Evolutionary conservation across 2,113 vertebrate genomes (phyloP), one percentile per base, ranked within the genome.

Genomic region (Microtus pennsylvanicus): DNA sequence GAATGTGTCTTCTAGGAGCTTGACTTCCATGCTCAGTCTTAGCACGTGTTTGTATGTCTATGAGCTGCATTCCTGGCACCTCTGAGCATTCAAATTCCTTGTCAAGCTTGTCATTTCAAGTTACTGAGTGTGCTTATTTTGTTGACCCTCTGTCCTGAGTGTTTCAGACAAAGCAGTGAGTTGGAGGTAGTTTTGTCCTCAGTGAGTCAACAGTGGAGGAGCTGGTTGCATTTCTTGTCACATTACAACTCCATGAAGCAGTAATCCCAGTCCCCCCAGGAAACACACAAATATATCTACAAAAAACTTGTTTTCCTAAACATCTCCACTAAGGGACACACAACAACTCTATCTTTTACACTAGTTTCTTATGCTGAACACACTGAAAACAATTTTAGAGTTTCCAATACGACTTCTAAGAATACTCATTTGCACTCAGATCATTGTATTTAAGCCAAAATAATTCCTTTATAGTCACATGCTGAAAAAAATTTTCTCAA

Each of bases 381-480:
- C 33, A 72, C 13, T 78, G 85, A 87, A 78, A 90, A 85, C 5
- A 61, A 2, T 82, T 93, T 93, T 33, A 69, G 61, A 14, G 47
- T 78, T 92, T 90, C 89, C 9, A 77, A 50, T 61, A 89, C 5
- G 26, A 63, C 69, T 96, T 17, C 10, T 88, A 22, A 88, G 35
- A 94, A 96, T 38, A 63, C 0, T 94, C 45, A 63, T 72, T 69
- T 85, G 3, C 81, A 92, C 97, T 94, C 75, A 92, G 91, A 82
- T 75, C n/a, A 75, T 78, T n/a, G 45, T 55, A 83, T 33, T 65
- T 30, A 96, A 81, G 93, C 11, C 24, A 90, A 94, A 95, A 93
- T 86, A 91, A 91, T 91, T 92, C 69, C 33, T 50, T 72, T 80
- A 61, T 69, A 10, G 47, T 35, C 74, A 90, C 69, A 80, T 67